A percentile compares a stretch with the other conserved stretches of the same genome.
These are phyloP conservation scores for Ictidomys tridecemlineatus DNA, from an alignment of 2,113 vertebrate species.

Conservation along the genomic window DNA sequence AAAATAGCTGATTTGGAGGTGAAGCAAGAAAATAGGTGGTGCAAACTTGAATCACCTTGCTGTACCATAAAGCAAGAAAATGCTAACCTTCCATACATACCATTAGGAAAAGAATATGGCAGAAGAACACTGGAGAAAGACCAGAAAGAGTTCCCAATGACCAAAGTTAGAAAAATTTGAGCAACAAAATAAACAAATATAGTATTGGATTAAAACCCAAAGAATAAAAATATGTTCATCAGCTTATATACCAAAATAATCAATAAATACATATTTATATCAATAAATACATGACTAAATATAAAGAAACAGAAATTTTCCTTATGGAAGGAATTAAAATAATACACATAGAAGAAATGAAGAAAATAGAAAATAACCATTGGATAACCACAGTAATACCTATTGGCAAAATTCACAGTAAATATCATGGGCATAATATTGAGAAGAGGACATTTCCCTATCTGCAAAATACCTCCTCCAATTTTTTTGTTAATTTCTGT, in stretches of 20 bases:
- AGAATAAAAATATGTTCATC: background rate
- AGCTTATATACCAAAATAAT: background rate
- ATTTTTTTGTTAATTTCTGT: background rate
- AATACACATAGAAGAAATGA: background rate
- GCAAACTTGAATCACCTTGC: background rate
- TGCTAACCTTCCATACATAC: background rate
- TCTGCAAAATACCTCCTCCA: background rate
- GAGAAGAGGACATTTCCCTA: background rate
- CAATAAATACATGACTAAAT: background rate
- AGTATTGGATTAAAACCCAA: background rate
- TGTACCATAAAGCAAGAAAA: background rate
- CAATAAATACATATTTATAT: too few species aligned
- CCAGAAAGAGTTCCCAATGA: background rate
- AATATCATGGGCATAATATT: background rate
- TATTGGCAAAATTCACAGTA: background rate
- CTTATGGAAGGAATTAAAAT: background rate
- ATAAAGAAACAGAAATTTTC: background rate
- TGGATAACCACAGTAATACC: background rate
- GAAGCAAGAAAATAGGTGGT: background rate
- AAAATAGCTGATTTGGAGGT: background rate
- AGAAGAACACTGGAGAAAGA: background rate
- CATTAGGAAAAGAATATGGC: background rate
- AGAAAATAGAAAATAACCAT: background rate
- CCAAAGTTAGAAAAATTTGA: background rate
- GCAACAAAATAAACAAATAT: background rate